Evolutionary conservation across 1,140 invertebrate genomes (phyloP).

Genomic region (Eriocheir sinensis): DNA sequence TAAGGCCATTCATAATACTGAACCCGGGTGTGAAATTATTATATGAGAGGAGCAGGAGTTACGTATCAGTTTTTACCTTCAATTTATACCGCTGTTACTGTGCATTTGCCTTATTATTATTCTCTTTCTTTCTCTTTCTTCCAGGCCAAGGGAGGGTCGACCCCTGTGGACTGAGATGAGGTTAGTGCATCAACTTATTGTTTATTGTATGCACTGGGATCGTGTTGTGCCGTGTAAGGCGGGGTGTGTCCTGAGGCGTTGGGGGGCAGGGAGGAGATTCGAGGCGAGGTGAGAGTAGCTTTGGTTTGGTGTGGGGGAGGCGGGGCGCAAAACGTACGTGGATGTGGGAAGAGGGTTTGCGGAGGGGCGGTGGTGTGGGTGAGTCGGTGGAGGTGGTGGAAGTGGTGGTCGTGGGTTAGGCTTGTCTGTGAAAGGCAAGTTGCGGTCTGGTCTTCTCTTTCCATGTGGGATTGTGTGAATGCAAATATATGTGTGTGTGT

Average conservation of each 20-base stretch:
- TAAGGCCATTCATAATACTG: not conserved
- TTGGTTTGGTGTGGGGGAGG: not conserved
- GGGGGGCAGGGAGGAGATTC: not conserved
- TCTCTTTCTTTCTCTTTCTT: not conserved
- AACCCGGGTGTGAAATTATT: conserved; percentile 24
- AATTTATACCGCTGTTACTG: not conserved
- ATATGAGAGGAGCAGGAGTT: not conserved
- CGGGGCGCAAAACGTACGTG: not conserved
- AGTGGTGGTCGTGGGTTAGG: not conserved
- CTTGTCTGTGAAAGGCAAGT: not conserved
- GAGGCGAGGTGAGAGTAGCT: not conserved
- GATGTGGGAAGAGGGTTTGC: not conserved
- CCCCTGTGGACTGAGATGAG: not conserved
- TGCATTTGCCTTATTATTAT: not conserved
- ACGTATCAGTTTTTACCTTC: conserved; percentile 26
- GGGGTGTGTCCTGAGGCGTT: no score
- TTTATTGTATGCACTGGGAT: conserved; percentile 25
- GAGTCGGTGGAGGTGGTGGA: not conserved
- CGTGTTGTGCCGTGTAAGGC: not conserved
- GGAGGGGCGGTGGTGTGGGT: not conserved
- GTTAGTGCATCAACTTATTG: conserved; percentile 15
- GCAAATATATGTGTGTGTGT: conserved; percentile 2
- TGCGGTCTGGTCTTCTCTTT: conserved; percentile 1
- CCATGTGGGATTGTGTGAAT: not conserved
- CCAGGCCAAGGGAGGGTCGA: not conserved